Conservation (phyloP, 2,797 vertebrate genomes). For the Xiphophorus birchmanni region DNA sequence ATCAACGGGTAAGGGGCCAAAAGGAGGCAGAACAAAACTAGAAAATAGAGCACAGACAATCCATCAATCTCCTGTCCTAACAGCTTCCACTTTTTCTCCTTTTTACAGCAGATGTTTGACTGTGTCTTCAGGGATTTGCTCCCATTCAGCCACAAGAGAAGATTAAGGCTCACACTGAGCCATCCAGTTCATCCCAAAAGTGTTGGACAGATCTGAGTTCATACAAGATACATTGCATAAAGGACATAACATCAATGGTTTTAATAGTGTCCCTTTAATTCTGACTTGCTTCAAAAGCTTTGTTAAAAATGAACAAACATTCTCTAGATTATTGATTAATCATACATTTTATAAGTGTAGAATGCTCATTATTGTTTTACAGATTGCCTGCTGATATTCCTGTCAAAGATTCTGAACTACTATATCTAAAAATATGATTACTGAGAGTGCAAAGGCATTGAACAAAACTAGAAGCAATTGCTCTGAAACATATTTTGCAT, state of each 20-base stretch:
- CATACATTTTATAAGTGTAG: background rate
- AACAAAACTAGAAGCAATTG: background rate
- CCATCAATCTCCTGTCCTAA: background rate
- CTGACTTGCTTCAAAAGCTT: background rate
- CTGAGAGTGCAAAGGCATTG: background rate
- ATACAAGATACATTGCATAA: background rate
- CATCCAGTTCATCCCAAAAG: background rate
- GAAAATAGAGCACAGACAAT: background rate
- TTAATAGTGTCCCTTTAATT: background rate
- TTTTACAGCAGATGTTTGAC: background rate
- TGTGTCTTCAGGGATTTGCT: conserved; percentile 8
- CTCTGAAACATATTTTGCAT: background rate
- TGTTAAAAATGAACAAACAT: background rate
- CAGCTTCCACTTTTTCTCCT: background rate
- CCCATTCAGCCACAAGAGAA: background rate
- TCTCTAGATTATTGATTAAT: background rate
- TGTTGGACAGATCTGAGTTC: background rate
- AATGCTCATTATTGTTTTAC: background rate
- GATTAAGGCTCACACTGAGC: background rate
- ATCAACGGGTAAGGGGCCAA: conserved; percentile 5
- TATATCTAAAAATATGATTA: background rate
- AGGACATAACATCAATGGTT: background rate
- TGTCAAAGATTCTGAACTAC: background rate
- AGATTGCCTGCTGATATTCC: background rate
- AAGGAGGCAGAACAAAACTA: background rate